phyloP scores from a whole-genome alignment of 2,888 invertebrate species.

The Craniophora ligustri region DNA sequence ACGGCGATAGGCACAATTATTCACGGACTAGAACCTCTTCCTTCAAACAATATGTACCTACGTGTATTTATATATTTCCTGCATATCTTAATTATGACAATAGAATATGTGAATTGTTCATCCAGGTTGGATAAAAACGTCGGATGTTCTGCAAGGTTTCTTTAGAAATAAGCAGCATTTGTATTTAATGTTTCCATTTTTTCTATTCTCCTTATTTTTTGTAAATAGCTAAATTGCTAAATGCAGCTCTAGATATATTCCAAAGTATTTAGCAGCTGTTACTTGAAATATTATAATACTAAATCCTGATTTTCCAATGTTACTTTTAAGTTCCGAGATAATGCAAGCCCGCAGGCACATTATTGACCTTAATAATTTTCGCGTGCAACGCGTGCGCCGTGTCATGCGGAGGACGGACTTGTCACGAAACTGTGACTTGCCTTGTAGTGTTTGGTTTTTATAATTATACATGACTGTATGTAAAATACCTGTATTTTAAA shows the following conservation, averaged over 20 bases:
- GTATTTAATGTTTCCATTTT: too few species aligned
- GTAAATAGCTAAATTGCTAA: too few species aligned
- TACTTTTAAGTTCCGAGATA: constrained; percentile 2
- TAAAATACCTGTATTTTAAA: constrained; percentile 24
- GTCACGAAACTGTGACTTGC: constrained; percentile 64
- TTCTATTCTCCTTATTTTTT: too few species aligned
- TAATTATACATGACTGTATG: constrained; percentile 41
- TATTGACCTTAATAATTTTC: constrained; percentile 56
- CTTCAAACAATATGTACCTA: too few species aligned
- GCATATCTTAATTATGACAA: too few species aligned
- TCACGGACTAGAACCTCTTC: too few species aligned
- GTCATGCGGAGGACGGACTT: constrained; percentile 63
- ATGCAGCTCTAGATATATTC: too few species aligned
- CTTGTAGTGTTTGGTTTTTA: constrained; percentile 35
- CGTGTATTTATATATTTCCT: too few species aligned
- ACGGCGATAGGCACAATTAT: background rate
- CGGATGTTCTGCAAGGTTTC: too few species aligned
- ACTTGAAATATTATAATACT: background rate
- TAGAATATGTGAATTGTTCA: too few species aligned
- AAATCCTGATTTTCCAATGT: background rate
- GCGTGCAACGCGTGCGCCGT: constrained; percentile 50
- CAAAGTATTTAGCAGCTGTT: background rate
- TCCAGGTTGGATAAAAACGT: too few species aligned
- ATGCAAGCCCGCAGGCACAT: constrained; percentile 22
- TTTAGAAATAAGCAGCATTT: too few species aligned